These are phyloP conservation scores for Sebastes jordani DNA, from an alignment of 2,797 vertebrate genomes.

Conservation along the genomic window DNA sequence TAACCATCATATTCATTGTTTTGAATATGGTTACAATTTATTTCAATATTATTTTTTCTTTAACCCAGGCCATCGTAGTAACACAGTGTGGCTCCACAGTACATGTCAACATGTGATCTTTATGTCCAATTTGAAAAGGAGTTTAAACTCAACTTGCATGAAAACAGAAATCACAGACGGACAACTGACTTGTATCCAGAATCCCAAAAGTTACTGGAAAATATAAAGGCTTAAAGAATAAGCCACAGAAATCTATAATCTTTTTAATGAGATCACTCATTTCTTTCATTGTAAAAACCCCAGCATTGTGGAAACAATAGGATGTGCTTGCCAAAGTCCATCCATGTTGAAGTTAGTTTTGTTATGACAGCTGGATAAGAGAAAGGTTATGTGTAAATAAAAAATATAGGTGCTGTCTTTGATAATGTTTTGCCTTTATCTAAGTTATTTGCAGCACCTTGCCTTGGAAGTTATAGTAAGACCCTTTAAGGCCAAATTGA, in stretches of 20 bases:
- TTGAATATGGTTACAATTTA: background rate
- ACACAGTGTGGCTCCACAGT: background rate
- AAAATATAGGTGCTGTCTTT: background rate
- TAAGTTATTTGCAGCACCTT: background rate
- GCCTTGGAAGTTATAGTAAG: background rate
- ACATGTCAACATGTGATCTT: background rate
- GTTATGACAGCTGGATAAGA: background rate
- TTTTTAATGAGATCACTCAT: background rate
- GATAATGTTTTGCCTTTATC: background rate
- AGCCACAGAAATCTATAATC: background rate
- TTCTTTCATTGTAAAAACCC: background rate
- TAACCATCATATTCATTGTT: background rate
- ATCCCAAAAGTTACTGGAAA: background rate
- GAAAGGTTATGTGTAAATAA: background rate
- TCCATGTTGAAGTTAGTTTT: background rate
- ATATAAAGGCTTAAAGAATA: background rate
- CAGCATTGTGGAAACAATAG: background rate
- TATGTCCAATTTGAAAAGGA: background rate
- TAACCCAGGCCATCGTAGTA: background rate
- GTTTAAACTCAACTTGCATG: background rate
- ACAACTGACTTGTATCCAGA: background rate
- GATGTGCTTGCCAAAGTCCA: background rate
- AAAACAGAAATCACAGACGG: background rate
- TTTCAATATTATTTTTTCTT: background rate
- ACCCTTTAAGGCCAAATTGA: background rate